These are phyloP conservation scores for Ptiloglossa arizonensis DNA, from an alignment of 1,140 invertebrate genomes.

Conservation along the genomic window DNA sequence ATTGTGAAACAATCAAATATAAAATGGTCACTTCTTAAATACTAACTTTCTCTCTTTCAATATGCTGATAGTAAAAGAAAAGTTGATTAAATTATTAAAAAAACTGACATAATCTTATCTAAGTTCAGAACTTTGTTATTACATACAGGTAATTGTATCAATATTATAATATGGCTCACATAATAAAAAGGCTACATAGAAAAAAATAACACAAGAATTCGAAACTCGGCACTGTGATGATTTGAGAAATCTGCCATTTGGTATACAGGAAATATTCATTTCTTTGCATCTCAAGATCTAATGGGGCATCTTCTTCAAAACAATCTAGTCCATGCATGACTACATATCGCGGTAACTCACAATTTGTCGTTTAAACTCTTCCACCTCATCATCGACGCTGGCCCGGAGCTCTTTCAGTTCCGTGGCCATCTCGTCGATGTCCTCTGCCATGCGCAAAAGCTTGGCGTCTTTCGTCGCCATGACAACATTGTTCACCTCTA, in stretches of 20 bases:
- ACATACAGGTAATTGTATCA: neutral
- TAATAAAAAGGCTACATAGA: neutral
- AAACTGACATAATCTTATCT: neutral
- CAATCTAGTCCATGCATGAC: constrained; percentile 70
- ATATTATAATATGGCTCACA: constrained; percentile 1
- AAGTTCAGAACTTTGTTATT: neutral
- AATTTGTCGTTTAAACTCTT: constrained; percentile 85
- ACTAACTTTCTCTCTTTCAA: neutral
- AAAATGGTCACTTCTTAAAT: neutral
- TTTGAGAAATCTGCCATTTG: constrained; percentile 2
- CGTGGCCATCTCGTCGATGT: constrained; percentile 85
- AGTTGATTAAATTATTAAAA: neutral
- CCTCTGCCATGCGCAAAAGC: constrained; percentile 84
- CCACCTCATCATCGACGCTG: constrained; percentile 85
- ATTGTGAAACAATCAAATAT: neutral
- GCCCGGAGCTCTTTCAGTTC: constrained; percentile 84
- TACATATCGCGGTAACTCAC: constrained; percentile 84
- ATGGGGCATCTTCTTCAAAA: constrained; percentile 48
- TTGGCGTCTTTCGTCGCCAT: constrained; percentile 88
- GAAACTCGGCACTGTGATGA: constrained; percentile 5
- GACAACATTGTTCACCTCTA: constrained; percentile 87
- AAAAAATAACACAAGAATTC: constrained; percentile 2
- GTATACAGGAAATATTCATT: constrained; percentile 18
- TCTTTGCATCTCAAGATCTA: constrained; percentile 41
- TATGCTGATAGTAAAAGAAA: neutral